These are phyloP conservation scores for Parnassius smintheus DNA, from an alignment of 2,888 invertebrate genomes.

Conservation along the genomic window DNA sequence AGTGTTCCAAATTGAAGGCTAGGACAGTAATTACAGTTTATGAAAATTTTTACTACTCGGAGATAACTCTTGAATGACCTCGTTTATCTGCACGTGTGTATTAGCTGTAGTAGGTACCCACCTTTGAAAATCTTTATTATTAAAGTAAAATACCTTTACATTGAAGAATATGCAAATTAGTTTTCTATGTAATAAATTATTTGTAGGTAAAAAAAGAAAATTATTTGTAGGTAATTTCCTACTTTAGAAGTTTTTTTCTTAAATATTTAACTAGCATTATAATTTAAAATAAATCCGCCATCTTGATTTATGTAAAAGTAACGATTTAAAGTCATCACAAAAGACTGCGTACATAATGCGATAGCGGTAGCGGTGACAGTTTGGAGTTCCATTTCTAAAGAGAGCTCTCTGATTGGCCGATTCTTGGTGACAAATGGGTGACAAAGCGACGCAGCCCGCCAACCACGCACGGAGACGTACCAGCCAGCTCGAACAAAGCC, in stretches of 20 bases:
- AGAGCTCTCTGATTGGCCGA: slow-evolving; percentile 56
- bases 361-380: slow-evolving; percentile 61
- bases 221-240: too few relatives aligned
- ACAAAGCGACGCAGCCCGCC: slow-evolving; percentile 58
- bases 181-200: too few relatives aligned
- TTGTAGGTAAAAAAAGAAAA: too few relatives aligned
- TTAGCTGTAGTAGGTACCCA: too few relatives aligned
- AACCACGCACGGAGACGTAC: slow-evolving; percentile 47
- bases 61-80: too few relatives aligned
- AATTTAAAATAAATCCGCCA: slow-evolving; percentile 32
- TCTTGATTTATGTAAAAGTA: slow-evolving; percentile 34
- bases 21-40: too few relatives aligned
- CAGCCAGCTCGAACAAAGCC: slow-evolving; percentile 42
- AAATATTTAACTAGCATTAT: slow-evolving; percentile 20
- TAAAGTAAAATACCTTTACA: too few relatives aligned
- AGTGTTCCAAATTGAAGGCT: too few relatives aligned
- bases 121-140: too few relatives aligned
- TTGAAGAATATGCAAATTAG: too few relatives aligned
- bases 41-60: too few relatives aligned
- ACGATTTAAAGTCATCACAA: slow-evolving; percentile 37
- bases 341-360: slow-evolving; percentile 51
- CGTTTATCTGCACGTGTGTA: too few relatives aligned
- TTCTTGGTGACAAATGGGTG: slow-evolving; percentile 79
- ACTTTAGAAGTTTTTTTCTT: neutral
- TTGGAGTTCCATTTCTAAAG: slow-evolving; percentile 60